Evolutionary conservation across 1,140 invertebrate species (phyloP), one percentile per base, ranked within the genome.

Genomic region (Alviniconcha marisindica): DNA sequence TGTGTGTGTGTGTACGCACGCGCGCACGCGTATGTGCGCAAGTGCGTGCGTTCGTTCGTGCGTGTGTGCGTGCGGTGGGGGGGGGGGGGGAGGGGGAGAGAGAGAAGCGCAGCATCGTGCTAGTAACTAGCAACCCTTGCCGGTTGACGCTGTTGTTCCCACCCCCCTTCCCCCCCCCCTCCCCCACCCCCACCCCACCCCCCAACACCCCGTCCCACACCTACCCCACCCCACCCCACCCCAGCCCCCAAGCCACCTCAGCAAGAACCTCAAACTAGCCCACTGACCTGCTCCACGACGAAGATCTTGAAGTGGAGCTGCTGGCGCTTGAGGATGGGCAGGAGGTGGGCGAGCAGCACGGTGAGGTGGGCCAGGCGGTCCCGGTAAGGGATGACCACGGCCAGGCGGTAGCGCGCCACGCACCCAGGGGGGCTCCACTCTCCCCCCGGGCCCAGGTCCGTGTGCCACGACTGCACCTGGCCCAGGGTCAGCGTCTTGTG

Each of bases 271-370:
- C n/a, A 18, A 18, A 36, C 40, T 14, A 28, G 18, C 36, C 21
- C 33, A 24, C 48, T 83, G 66, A 94, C 93, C 94, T 99, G 98
- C 93, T 99, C 97, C 12, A 99, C 95, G 0, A 99, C 95, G 93
- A 97, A 97, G 88, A 99, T 97, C 81, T 95, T 94, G 94, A 99
- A 99, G 90, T 98, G 96, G 31, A 99, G 94, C 89, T 96, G 95
- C 93, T 99, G 98, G 38, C 95, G 94, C 83, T 97, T 96, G 66
- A 99, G 94, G 92, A 97, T 97, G 24, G 96, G 96, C 93, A 99
- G 97, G 91, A 99, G 96, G 91, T 97, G 97, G 87, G 96, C 95
- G 69, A 98, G 94, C 89, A 98, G 97, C 79, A 95, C 94, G 28
- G 95, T 92, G 14, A 99, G 94, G 90, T 99, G 98, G 33, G 94